Evolutionary conservation across 2,888 invertebrate genomes (phyloP), one percentile per base, ranked within the genome.

Genomic region (Lithophane socia): DNA sequence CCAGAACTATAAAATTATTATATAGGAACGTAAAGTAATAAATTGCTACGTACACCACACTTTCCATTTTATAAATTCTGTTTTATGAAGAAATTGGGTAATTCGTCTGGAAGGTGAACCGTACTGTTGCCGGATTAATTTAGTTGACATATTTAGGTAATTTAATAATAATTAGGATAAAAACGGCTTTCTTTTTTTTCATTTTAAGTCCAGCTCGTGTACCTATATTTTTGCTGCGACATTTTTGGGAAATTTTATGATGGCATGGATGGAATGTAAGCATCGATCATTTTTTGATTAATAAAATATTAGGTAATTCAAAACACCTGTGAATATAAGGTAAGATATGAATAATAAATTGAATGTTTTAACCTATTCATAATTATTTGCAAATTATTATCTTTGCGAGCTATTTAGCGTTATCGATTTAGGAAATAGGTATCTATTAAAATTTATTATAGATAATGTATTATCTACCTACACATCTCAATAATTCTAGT

Each of bases 11-110:
- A 21, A 60, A 42, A 49, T 16, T 37, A 56, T 16, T 66, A 29
- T 24, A 10, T 2, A 8, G 21, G 21, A 13, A 49, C 12, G 21
- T 56, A 65, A 47, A 42, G 24, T 8, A n/a, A n/a, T 10, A 24
- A 12, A 65, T 77, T 10, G 3, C 12, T 56, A 56, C 10, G 37
- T 29, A 18, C 2, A n/a, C 24, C 0, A 56, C 21, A 67, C 61
- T 70, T 67, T 75, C 44, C 56, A 56, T 76, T 80, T 61, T 37
- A 58, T 44, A 37, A 52, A 70, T 72, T 74, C 29, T 64, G 21
- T 65, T 54, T 44, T 47, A 42, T 52, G 9, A 63, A 64, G 54
- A 24, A 56, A 21, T 79, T 70, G 18, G 5, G 29, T 58, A 65
- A 54, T 68, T 65, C 13, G 47, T 61, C 5, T n/a, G 12, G 0